Evolutionary conservation across 2,113 vertebrate genomes (phyloP).

Genomic region (Salvator merianae): DNA sequence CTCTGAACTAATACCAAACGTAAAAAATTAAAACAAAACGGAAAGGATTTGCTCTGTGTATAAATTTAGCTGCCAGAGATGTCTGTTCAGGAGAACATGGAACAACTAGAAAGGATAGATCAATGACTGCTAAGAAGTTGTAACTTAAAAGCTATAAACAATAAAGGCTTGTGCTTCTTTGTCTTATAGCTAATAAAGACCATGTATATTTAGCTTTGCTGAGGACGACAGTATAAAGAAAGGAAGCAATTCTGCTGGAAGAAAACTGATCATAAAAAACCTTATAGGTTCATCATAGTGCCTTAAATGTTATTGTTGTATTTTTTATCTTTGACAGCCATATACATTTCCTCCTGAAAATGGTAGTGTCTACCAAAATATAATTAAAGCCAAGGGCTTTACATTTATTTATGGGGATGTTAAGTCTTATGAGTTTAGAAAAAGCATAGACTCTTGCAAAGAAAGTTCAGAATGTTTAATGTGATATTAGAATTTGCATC

Average conservation of each 20-base stretch:
- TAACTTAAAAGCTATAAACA: not conserved
- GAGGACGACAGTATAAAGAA: not conserved
- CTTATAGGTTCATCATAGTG: not conserved
- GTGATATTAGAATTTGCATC: not conserved
- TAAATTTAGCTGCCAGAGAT: not conserved
- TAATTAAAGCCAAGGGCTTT: not conserved
- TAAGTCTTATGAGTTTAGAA: not conserved
- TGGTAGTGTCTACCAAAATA: not conserved
- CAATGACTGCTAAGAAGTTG: not conserved
- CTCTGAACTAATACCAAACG: too few species aligned
- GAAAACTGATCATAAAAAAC: not conserved
- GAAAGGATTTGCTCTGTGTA: not conserved
- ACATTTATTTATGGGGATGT: not conserved
- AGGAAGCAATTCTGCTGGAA: not conserved
- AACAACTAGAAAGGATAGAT: not conserved
- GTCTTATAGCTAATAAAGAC: not conserved
- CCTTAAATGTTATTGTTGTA: not conserved
- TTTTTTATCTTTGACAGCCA: not conserved
- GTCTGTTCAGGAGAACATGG: not conserved
- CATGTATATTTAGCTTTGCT: not conserved
- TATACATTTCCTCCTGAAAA: not conserved
- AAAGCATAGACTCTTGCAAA: not conserved
- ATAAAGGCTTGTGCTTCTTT: not conserved
- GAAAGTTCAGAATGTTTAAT: not conserved
- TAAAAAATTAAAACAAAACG: not conserved